Evolutionary conservation across 2,888 invertebrate genomes (phyloP), one percentile per base, ranked within the genome.

Genomic region (Mythimna albipuncta): DNA sequence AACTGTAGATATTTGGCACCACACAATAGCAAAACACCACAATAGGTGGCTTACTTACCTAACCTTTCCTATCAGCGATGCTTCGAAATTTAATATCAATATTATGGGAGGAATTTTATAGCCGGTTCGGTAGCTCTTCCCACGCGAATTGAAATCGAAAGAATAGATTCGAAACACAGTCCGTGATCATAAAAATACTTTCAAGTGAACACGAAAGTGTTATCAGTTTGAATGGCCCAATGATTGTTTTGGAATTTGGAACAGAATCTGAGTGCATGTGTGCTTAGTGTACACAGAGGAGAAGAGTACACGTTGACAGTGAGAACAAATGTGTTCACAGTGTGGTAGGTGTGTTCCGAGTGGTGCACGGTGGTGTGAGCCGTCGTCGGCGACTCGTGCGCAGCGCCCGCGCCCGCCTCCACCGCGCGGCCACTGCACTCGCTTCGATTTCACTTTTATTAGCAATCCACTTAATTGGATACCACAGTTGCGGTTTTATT

Each of bases 401-500:
- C 84, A 69, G 73, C 62, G 81, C 50, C 50, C 50, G 50, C 50
- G n/a, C 50, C 85, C 78, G 81, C 80, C 76, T 73, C 80, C 72
- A 83, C 79, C 85, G 85, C 73, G 72, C 95, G 96, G 96, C 94
- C 96, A 95, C 94, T 95, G 96, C 95, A 95, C 96, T 91, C 96
- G 91, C 94, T 93, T 92, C 95, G 96, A 96, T 96, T 96, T 96
- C 96, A 96, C 96, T 96, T 96, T 96, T 96, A 95, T 96, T 95
- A 96, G 95, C 95, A 95, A 95, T 95, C 94, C 93, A 94, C 95
- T 94, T 96, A 96, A 96, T 96, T 96, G 95, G 94, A 94, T 95
- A 94, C 94, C 94, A 93, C 93, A 93, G 94, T 93, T 93, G 95
- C 92, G 92, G 94, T 93, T 94, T 94, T 93, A 95, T 94, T 94